A percentile compares a stretch with the other conserved stretches of the same genome.
Evolutionary conservation across 1,140 invertebrate species (phyloP).

Genomic region (Microplitis demolitor): DNA sequence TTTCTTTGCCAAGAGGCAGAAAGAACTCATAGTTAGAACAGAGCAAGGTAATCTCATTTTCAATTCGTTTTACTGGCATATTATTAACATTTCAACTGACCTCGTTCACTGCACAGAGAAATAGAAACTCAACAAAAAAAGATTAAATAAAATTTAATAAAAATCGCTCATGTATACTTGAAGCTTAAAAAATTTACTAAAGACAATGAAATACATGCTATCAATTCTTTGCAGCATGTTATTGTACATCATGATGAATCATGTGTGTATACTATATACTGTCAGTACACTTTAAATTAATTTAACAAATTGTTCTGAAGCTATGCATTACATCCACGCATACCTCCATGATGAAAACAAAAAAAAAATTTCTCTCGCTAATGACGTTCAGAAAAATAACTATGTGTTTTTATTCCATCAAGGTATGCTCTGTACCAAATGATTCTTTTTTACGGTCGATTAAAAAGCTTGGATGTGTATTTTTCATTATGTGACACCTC

Average conservation of each 20-base stretch:
- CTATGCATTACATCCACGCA: not conserved
- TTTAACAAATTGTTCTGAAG: not conserved
- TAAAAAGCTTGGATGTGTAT: not conserved
- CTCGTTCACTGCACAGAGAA: not conserved
- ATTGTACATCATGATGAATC: no score
- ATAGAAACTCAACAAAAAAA: not conserved
- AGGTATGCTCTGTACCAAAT: not conserved
- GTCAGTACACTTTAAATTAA: not conserved
- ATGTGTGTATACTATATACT: not conserved
- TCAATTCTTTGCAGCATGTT: no score
- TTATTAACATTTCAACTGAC: constrained; percentile 3
- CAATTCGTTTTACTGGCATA: not conserved
- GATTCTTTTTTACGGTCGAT: not conserved
- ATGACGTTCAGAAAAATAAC: not conserved
- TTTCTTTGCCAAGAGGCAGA: not conserved
- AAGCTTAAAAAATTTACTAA: no score
- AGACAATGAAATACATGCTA: no score
- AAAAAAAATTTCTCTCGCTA: not conserved
- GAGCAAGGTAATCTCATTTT: not conserved
- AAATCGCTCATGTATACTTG: no score
- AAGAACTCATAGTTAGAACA: no score
- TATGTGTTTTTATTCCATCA: not conserved
- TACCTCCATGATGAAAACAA: not conserved
- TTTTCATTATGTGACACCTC: constrained; percentile 3
- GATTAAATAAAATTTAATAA: not conserved